These are phyloP conservation scores for Machimus rusticus DNA, from an alignment of 2,888 invertebrate species.

Conservation along the genomic window DNA sequence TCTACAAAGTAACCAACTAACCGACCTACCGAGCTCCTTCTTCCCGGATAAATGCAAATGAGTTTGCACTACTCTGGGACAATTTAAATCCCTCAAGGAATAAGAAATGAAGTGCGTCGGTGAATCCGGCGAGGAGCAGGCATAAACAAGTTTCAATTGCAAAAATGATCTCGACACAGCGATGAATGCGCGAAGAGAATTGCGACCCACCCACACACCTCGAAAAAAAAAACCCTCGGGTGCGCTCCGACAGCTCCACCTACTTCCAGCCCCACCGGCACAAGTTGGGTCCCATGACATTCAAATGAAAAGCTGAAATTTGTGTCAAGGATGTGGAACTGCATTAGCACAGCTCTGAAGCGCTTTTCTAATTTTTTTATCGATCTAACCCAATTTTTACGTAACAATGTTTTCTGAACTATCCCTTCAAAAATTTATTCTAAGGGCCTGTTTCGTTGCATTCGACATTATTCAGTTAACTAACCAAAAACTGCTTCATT, in stretches of 20 bases:
- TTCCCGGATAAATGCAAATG: constrained; percentile 20
- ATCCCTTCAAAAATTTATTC: background rate
- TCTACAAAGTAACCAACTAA: background rate
- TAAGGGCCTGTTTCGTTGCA: background rate
- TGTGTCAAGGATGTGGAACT: background rate
- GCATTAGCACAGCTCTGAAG: background rate
- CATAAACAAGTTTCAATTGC: constrained; percentile 10
- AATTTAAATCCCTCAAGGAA: constrained; percentile 19
- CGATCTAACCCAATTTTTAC: background rate
- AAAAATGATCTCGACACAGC: background rate
- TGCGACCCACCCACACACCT: background rate
- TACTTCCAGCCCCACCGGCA: background rate
- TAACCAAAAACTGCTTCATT: background rate
- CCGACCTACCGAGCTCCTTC: background rate
- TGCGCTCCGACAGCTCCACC: background rate
- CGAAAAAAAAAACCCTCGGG: too few species aligned
- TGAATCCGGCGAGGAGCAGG: background rate
- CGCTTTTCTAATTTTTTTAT: background rate
- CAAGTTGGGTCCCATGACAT: background rate
- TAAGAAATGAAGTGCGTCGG: constrained; percentile 9
- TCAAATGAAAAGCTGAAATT: background rate
- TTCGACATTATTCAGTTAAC: background rate
- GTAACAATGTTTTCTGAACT: background rate
- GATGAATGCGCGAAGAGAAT: background rate
- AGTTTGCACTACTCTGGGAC: constrained; percentile 21